Evolutionary conservation across 2,888 invertebrate species (phyloP).

Genomic region (Siphonodentalium dalli): DNA sequence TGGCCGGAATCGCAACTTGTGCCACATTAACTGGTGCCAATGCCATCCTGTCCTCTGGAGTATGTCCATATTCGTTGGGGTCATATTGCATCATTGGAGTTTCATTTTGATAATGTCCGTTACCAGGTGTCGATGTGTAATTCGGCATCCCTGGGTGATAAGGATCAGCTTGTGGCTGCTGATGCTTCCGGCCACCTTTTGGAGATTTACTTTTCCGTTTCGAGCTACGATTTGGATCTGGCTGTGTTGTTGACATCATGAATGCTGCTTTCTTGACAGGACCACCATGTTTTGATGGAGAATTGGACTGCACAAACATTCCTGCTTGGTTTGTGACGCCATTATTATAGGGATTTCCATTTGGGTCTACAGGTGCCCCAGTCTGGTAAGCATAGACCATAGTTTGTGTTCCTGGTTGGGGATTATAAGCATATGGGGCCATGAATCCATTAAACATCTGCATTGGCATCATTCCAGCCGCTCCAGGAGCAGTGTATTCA

Average conservation of each 20-base stretch:
- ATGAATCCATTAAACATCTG: conserved; percentile 16
- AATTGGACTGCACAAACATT: conserved; percentile 41
- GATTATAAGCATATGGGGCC: no score
- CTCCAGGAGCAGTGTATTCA: conserved; percentile 11
- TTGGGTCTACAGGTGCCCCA: conserved; percentile 19
- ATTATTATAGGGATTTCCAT: no score
- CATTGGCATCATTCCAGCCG: conserved; percentile 35
- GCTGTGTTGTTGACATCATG: conserved; percentile 30
- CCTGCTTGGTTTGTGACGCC: conserved; percentile 39
- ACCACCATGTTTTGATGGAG: conserved; percentile 38
- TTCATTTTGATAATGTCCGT: no score
- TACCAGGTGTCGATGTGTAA: conserved; percentile 41
- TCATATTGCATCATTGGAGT: no score
- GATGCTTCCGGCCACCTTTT: conserved; percentile 11
- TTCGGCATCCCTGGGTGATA: conserved; percentile 34
- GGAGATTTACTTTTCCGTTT: conserved; percentile 15
- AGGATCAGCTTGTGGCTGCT: conserved; percentile 5
- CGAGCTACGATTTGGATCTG: conserved; percentile 25
- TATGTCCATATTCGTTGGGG: no score
- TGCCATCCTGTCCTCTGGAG: no score
- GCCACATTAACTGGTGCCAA: no score
- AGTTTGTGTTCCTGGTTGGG: conserved; percentile 32
- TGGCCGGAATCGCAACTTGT: no score
- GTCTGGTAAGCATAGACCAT: conserved; percentile 33
- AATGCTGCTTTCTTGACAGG: conserved; percentile 36